Base-by-base conservation (phyloP, 1,140 invertebrate genomes). In the Apis florea region DNA sequence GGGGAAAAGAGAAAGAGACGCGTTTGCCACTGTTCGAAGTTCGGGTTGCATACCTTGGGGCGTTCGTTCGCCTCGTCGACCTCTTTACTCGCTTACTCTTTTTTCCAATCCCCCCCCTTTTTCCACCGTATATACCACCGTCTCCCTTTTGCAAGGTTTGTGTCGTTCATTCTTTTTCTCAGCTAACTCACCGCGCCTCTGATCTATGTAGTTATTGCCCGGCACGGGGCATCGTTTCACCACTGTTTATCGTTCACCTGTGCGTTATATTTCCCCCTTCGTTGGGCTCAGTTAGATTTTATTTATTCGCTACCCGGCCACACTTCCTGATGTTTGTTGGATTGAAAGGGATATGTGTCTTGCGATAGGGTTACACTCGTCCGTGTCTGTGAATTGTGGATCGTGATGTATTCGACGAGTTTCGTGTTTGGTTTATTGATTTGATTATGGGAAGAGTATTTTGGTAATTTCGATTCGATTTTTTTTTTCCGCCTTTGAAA, bases 21-120 rank as follows among this genome's bases (percentile, higher is more conserved):
- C 15, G 70, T 89, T 87, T 77, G 89, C 88, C 88, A 90, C 89
- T 90, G 85, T 89, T 85, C 83, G 13, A 83, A 90, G 90, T 90
- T 85, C 77, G 81, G 89, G 89, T 80, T 91, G 90, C 89, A 88
- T 90, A 90, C 56, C 82, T 83, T 72, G 86, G 79, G 90, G 89
- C 83, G 87, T 75, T 86, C 82, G 85, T 83, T 76, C 77, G 79
- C 72, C 58, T 79, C 54, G 59, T 79, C 82, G 73, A 79, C 67
- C 85, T 81, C 84, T 86, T 78, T 80, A 76, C 49, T 24, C 40
- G 24, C 17, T 63, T 26, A 26, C 61, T 69, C 58, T 66, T 24
- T 53, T 61, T 53, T 68, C 68, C 49, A 59, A 54, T 53, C 53
- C 19, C 24, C 53, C 19, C 24, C 24, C 26, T 61, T 51, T 40